A percentile compares a stretch with the other conserved stretches of the same genome.
Evolutionary conservation across 1,140 invertebrate species (phyloP).

Genomic region (Lucilia sericata): DNA sequence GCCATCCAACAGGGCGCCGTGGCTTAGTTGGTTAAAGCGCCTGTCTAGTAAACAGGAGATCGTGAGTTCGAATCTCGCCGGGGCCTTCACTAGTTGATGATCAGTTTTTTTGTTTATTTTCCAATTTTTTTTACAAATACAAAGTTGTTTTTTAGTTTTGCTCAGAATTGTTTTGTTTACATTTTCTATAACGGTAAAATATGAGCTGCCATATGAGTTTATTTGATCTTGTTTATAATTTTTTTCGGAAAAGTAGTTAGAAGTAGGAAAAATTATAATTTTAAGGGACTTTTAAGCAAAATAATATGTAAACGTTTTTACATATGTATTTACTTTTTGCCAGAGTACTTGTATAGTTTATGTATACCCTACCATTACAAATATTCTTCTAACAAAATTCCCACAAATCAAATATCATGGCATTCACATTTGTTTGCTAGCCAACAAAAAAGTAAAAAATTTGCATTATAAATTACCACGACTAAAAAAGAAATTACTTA

Average conservation of each 20-base stretch:
- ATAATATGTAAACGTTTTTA: too few species aligned
- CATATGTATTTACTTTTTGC: too few species aligned
- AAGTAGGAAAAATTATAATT: too few species aligned
- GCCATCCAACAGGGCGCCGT: constrained; percentile 67
- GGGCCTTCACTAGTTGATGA: constrained; percentile 59
- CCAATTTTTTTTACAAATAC: not conserved
- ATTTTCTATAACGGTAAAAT: not conserved
- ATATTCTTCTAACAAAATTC: not conserved
- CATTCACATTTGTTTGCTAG: not conserved
- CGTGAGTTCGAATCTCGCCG: constrained; percentile 71
- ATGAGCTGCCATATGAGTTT: not conserved
- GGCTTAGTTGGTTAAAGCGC: constrained; percentile 75
- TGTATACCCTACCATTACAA: not conserved
- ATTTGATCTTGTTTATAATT: not conserved
- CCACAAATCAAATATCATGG: not conserved
- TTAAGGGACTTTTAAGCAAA: too few species aligned
- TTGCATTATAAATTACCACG: constrained; percentile 10
- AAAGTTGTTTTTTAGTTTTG: too few species aligned
- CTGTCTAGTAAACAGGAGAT: constrained; percentile 74
- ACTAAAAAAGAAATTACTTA: not conserved
- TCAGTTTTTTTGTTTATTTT: not conserved
- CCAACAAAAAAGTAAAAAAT: not conserved
- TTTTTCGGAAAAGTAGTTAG: too few species aligned
- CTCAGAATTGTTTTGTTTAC: not conserved
- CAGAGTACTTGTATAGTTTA: too few species aligned